A percentile compares a stretch with the other conserved stretches of the same genome.
Conservation (phyloP, 2,797 vertebrate species). For the Cynopterus sphinx region DNA sequence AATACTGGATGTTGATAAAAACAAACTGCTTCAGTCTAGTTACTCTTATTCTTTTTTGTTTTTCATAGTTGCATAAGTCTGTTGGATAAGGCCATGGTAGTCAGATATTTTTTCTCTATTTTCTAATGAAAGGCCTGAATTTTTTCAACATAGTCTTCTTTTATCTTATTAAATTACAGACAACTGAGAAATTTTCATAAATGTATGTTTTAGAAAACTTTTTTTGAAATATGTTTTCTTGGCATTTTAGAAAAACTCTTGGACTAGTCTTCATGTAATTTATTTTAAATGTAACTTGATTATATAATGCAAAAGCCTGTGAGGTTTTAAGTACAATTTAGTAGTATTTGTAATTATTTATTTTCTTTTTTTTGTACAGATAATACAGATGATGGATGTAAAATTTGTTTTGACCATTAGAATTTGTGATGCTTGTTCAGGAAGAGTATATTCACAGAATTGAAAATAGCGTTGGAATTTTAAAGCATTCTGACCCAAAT, state of each 20-base stretch:
- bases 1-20: neutral
- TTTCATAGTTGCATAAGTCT: neutral
- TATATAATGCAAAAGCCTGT: neutral
- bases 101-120: neutral
- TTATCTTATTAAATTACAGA: neutral
- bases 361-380: neutral
- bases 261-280: neutral
- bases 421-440: neutral
- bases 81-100: neutral
- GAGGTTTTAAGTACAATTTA: neutral
- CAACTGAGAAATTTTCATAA: neutral
- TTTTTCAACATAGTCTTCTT: neutral
- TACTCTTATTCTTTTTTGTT: neutral
- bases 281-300: neutral
- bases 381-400: neutral
- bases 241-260: neutral
- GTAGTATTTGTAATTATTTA: conserved; percentile 3
- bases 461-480: neutral
- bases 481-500: neutral
- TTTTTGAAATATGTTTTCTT: conserved; percentile 8
- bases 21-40: neutral
- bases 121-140: neutral
- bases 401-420: neutral
- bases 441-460: neutral
- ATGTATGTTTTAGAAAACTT: neutral